Evolutionary conservation across 2,797 vertebrate genomes (phyloP), one percentile per base, ranked within the genome.

Genomic region (Cyprinella venusta): DNA sequence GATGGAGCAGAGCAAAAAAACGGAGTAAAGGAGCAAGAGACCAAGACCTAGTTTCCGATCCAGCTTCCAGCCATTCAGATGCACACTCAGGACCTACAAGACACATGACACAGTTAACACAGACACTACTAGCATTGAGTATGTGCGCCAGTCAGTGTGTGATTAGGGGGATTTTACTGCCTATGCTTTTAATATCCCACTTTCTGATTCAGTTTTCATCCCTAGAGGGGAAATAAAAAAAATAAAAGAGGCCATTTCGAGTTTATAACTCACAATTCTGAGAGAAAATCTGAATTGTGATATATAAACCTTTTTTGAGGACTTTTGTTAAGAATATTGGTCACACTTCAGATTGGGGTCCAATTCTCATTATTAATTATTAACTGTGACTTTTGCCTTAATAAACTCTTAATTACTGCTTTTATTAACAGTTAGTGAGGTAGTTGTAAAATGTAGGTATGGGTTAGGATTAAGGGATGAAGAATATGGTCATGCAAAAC

Each of bases 1-100:
- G 88, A 96, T 94, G 88, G 95, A 94, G 91, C 92, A 94, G 89
- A 95, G 93, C 74, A 96, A 92, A 90, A 96, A 96, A 89, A 96
- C 90, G 76, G 93, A 89, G 83, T 96, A 96, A 79, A 96, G 94
- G 52, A 93, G 90, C 88, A 96, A 0, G 18, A 95, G 91, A 19
- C 94, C 91, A 76, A 96, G 79, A 69, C 95, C 95, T 81, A 96
- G 89, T 68, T 93, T 91, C 13, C 93, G 93, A 86, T 96, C 93
- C 88, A 96, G 91, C 92, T 87, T 94, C 95, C 95, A 96, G 88
- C 88, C 92, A 88, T 96, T 96, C 88, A 95, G 91, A 78, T 95
- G 93, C 52, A 96, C 93, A 9, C 94, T 92, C 76, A 80, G 87
- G 79, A 95, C 95, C 95, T 96, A 89, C 18, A 24, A 69, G 5